A percentile compares a stretch with the other conserved stretches of the same genome.
phyloP scores from a whole-genome alignment of 2,888 invertebrate species.

The Atrina japonica region DNA sequence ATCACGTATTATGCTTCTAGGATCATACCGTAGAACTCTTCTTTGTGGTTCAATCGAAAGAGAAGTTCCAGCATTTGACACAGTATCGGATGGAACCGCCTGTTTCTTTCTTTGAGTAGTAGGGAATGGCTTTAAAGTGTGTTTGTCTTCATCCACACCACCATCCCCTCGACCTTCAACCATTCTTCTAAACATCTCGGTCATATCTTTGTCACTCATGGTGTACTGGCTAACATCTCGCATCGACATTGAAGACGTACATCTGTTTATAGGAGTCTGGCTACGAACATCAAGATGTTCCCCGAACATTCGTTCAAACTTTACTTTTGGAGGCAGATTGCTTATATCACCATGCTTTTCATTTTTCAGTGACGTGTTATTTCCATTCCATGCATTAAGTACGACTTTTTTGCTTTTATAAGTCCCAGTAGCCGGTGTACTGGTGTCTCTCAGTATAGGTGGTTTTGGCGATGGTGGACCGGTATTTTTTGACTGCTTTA shows the following conservation, averaged over 20 bases:
- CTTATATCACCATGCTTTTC: too few relatives aligned
- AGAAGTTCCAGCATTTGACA: conserved; percentile 8
- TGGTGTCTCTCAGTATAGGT: too few relatives aligned
- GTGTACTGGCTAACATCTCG: conserved; percentile 7
- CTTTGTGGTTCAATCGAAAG: conserved; percentile 7
- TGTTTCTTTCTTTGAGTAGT: conserved; percentile 1
- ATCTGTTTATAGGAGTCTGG: conserved; percentile 16
- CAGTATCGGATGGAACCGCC: conserved; percentile 2
- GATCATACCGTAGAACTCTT: neutral
- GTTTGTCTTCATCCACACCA: neutral
- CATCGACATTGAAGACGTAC: conserved; percentile 30
- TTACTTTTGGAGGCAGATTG: too few relatives aligned
- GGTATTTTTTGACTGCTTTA: too few relatives aligned
- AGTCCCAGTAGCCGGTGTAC: too few relatives aligned
- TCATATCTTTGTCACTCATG: conserved; percentile 15
- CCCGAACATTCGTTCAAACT: too few relatives aligned
- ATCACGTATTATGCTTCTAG: conserved; percentile 2
- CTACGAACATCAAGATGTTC: too few relatives aligned
- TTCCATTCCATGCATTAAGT: too few relatives aligned
- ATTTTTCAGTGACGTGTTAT: too few relatives aligned
- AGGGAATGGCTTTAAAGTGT: too few relatives aligned
- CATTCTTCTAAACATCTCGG: conserved; percentile 33
- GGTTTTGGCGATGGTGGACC: too few relatives aligned
- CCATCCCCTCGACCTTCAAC: conserved; percentile 29
- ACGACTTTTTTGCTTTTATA: too few relatives aligned